Percentiles rank a stretch among this genome's conserved stretches.
These are phyloP conservation scores for Vipera ursinii DNA, from an alignment of 2,797 vertebrate genomes.

Conservation along the genomic window DNA sequence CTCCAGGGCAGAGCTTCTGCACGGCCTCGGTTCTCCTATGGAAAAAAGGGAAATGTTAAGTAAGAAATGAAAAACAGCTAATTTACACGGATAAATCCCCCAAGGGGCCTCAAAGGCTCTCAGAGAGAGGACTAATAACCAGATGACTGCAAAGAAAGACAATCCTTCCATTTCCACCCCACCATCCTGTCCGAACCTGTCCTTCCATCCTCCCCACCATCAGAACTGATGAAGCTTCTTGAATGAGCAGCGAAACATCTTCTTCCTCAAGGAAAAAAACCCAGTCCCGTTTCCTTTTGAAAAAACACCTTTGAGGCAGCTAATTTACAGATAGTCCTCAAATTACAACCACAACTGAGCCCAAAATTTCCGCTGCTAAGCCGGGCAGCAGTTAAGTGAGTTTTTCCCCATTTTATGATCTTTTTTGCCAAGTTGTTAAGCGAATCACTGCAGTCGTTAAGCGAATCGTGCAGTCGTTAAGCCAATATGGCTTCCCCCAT, in stretches of 20 bases:
- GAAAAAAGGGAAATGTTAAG: neutral
- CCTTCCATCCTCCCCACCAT: neutral
- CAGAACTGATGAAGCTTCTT: neutral
- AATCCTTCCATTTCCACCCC: neutral
- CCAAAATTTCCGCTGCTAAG: neutral
- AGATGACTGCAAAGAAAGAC: neutral
- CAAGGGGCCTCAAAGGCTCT: neutral
- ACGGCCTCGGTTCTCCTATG: slow-evolving; percentile 85
- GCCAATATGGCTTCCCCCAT: neutral
- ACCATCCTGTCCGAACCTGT: neutral
- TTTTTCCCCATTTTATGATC: neutral
- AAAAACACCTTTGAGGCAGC: neutral
- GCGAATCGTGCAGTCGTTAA: neutral
- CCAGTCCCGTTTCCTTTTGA: too few relatives aligned
- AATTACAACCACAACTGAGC: neutral
- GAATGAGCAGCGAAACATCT: neutral
- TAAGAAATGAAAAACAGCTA: neutral
- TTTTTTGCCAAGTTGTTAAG: neutral
- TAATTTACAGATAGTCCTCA: too few relatives aligned
- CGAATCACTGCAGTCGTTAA: too few relatives aligned
- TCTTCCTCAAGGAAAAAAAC: neutral
- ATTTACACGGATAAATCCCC: neutral
- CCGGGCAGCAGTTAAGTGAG: neutral
- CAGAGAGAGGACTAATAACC: neutral
- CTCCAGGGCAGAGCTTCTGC: slow-evolving; percentile 86